Percentiles rank a stretch among this genome's conserved stretches.
phyloP scores from a whole-genome alignment of 2,888 invertebrate genomes.

The Tetragonula carbonaria region DNA sequence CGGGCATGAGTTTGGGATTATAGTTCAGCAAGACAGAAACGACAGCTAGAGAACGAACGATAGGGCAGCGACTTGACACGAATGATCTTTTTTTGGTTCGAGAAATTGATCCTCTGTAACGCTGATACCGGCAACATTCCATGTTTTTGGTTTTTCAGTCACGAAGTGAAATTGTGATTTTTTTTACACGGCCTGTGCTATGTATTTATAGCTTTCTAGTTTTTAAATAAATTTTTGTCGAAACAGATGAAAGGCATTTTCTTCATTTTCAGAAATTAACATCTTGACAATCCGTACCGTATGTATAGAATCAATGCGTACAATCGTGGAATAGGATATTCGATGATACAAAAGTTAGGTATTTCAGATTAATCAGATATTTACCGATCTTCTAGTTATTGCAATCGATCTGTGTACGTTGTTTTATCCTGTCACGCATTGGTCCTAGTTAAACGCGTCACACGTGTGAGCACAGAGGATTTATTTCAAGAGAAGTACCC shows the following conservation, averaged over 20 bases:
- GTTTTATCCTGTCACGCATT: not conserved
- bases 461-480: conserved; percentile 1
- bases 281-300: not conserved
- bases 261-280: not conserved
- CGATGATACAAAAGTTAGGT: not conserved
- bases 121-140: conserved; percentile 25
- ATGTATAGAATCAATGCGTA: not conserved
- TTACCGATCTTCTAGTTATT: not conserved
- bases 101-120: conserved; percentile 28
- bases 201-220: not conserved
- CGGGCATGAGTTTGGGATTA: conserved; percentile 9
- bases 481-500: not conserved
- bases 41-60: not conserved
- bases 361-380: not conserved
- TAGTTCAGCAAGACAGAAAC: conserved; percentile 18
- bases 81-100: not conserved
- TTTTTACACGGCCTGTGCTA: not conserved
- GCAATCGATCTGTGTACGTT: not conserved
- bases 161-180: not conserved
- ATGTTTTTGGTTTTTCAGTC: not conserved
- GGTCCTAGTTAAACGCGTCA: not conserved
- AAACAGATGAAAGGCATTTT: not conserved
- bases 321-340: not conserved
- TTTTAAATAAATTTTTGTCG: not conserved
- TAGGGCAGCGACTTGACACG: conserved; percentile 19